These are phyloP conservation scores for Graphium colonna DNA, from an alignment of 2,888 invertebrate genomes.

Conservation along the genomic window DNA sequence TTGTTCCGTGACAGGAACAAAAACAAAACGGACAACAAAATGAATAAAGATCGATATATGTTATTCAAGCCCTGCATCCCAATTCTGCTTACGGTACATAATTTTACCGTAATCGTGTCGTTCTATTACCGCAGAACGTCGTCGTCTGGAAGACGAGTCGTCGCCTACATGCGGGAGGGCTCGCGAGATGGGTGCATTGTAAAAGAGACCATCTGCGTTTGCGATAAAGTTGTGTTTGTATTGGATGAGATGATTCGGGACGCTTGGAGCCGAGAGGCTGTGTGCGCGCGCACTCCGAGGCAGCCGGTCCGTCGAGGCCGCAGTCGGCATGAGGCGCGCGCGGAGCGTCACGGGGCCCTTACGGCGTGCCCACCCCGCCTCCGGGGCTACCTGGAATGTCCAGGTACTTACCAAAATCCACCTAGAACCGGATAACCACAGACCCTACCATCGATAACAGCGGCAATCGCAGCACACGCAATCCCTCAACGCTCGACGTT, in stretches of 20 bases:
- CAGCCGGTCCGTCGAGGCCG: constrained; percentile 43
- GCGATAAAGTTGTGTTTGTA: constrained; percentile 32
- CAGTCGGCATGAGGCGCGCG: constrained; percentile 74
- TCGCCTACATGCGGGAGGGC: constrained; percentile 11
- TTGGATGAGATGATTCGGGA: constrained; percentile 36
- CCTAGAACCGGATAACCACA: background rate
- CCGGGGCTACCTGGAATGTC: constrained; percentile 92
- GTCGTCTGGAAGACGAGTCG: constrained; percentile 20
- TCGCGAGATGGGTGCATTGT: background rate
- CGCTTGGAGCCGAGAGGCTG: constrained; percentile 65
- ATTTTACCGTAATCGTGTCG: constrained; percentile 19
- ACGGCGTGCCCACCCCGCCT: constrained; percentile 86
- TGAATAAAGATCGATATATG: constrained; percentile 15
- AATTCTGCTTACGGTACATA: constrained; percentile 21
- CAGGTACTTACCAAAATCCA: constrained; percentile 68
- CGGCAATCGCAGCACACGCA: background rate
- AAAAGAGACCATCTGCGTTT: constrained; percentile 30
- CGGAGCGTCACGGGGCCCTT: constrained; percentile 80
- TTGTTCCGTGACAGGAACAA: background rate
- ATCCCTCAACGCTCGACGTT: background rate
- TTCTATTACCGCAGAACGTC: constrained; percentile 16
- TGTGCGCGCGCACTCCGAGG: constrained; percentile 49
- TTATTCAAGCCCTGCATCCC: constrained; percentile 21
- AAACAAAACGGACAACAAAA: constrained; percentile 12
- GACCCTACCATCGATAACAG: background rate